These are phyloP conservation scores for Bombus consobrinus DNA, from an alignment of 1,140 invertebrate genomes.

Conservation along the genomic window DNA sequence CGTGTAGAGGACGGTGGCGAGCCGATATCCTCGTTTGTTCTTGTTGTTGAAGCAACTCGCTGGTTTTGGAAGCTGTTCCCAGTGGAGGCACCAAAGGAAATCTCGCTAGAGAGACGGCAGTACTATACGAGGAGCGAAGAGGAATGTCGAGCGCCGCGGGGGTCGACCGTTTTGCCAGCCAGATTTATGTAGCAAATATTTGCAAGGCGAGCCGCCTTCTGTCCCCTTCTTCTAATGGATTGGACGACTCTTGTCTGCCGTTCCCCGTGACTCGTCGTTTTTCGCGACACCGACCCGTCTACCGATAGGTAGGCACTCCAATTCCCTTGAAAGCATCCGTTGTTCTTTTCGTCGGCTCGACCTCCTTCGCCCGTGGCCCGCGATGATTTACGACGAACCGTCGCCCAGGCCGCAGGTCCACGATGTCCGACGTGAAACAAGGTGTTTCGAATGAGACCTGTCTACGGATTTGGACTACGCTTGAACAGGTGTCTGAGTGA, in stretches of 20 bases:
- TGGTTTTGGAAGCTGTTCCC: constrained; percentile 52
- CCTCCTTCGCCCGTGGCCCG: background rate
- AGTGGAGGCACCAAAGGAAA: background rate
- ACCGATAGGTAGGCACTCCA: constrained; percentile 49
- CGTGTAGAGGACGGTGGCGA: constrained; percentile 1
- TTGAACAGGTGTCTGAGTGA: background rate
- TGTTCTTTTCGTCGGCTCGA: constrained; percentile 28
- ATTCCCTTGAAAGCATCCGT: constrained; percentile 65
- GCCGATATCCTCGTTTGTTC: constrained; percentile 42
- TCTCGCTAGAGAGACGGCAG: no score
- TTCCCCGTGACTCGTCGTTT: constrained; percentile 48
- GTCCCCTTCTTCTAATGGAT: constrained; percentile 69
- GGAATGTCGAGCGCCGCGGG: constrained; percentile 60
- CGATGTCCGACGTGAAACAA: background rate
- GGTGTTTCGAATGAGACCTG: background rate
- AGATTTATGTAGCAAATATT: constrained; percentile 76
- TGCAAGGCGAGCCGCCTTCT: constrained; percentile 61
- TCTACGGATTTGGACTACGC: background rate
- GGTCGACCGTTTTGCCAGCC: constrained; percentile 47
- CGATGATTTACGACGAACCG: constrained; percentile 3
- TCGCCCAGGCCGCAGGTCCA: background rate
- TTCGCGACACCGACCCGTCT: constrained; percentile 29
- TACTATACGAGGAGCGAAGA: constrained; percentile 41
- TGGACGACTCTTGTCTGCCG: constrained; percentile 49
- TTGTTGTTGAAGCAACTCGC: constrained; percentile 45